Base-by-base conservation (phyloP, 2,113 vertebrate genomes). In the Prietella phreatophila region DNA sequence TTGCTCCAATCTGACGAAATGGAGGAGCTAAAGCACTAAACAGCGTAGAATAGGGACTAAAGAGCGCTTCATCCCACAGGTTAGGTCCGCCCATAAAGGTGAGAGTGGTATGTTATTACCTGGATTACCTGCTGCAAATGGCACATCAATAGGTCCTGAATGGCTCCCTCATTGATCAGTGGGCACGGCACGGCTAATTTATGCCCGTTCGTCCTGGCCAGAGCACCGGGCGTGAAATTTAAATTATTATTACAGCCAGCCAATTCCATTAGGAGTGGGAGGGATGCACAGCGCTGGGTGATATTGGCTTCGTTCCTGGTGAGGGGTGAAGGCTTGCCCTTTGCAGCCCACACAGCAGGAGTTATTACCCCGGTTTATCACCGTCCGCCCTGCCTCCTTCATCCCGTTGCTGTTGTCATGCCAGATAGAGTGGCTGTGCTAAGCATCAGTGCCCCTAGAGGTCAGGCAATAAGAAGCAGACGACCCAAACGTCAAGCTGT, bases 241-340 rank as follows among this genome's bases (percentile, higher is more conserved):
- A 95, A 95, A 96, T 95, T 94, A 95, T 95, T 95, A 94, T 95
- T 94, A 94, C 91, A 95, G 94, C 89, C 93, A 92, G 91, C 92
- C 93, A 93, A 94, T 94, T 95, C 93, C 94, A 95, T 95, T 94
- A 95, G 91, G 87, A 83, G 82, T 1, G 93, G 91, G 92, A 94
- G 86, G 93, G 91, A 93, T 93, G 91, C 93, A 93, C 92, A 89
- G 90, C 88, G 92, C 92, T 87, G 91, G 91, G 91, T 90, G 88
- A 93, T 94, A 94, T 93, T 92, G 93, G 92, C 93, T 93, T 90
- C 88, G 90, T 93, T 94, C 87, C 84, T 91, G 92, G 90, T 82
- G 87, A 85, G 84, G 81, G 87, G 89, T 82, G 42, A 90, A 93
- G 90, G 89, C 76, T 90, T 89, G 91, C 89, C 89, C 90, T 93